A percentile compares a stretch with the other conserved stretches of the same genome.
Conservation (phyloP, 2,888 invertebrate species). For the Zygothrica quintamaculata region DNA sequence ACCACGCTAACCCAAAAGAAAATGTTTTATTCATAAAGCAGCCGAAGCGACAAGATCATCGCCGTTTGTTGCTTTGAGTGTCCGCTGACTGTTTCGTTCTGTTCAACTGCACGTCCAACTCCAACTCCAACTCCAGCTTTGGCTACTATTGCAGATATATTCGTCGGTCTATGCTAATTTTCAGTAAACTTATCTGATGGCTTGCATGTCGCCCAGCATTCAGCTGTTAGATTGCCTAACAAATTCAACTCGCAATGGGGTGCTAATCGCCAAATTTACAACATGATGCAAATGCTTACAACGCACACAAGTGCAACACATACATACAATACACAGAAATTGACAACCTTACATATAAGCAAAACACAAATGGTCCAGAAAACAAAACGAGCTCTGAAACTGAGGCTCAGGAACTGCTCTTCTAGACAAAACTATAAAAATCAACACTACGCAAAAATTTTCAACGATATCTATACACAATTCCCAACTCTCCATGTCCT, state of each 20-base stretch:
- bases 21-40: slow-evolving; percentile 80
- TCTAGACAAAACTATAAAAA: slow-evolving; percentile 70
- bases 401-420: slow-evolving; percentile 48
- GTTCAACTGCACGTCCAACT: slow-evolving; percentile 19
- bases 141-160: slow-evolving; percentile 15
- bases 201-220: slow-evolving; percentile 70
- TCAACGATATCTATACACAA: slow-evolving; percentile 41
- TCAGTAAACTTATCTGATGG: slow-evolving; percentile 69
- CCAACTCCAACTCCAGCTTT: slow-evolving; percentile 21
- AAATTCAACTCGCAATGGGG: slow-evolving; percentile 71
- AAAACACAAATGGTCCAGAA: slow-evolving; percentile 81
- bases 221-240: slow-evolving; percentile 64
- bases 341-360: slow-evolving; percentile 22
- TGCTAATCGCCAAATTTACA: slow-evolving; percentile 83
- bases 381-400: slow-evolving; percentile 76
- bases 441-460: slow-evolving; percentile 60
- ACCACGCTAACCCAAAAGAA: slow-evolving; percentile 56
- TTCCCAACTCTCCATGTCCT: slow-evolving; percentile 10
- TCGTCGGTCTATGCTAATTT: slow-evolving; percentile 73
- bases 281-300: slow-evolving; percentile 71
- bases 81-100: slow-evolving; percentile 36
- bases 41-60: slow-evolving; percentile 65
- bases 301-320: slow-evolving; percentile 39
- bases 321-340: slow-evolving; percentile 28
- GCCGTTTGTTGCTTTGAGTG: slow-evolving; percentile 56